Evolutionary conservation across 1,140 invertebrate genomes (phyloP).

Genomic region (Thalassaphorura encarpata): DNA sequence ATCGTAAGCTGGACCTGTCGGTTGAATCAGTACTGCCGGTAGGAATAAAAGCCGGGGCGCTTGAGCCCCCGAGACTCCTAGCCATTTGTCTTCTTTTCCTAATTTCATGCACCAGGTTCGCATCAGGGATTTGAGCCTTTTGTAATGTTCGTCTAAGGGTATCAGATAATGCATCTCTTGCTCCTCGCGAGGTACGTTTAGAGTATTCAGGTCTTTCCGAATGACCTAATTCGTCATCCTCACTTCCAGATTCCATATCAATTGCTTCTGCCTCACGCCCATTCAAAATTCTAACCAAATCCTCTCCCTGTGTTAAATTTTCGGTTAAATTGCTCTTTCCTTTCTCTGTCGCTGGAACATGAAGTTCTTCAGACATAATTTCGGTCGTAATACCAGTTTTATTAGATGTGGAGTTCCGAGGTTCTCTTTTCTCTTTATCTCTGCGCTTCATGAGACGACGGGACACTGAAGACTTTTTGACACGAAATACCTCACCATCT

Average conservation of each 20-base stretch:
- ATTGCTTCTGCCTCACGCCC: conserved; percentile 67
- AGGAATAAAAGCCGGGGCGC: conserved; percentile 57
- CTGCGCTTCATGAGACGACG: conserved; percentile 75
- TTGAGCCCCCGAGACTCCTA: conserved; percentile 52
- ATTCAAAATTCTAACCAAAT: conserved; percentile 49
- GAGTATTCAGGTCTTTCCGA: conserved; percentile 18
- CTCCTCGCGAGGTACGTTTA: no score
- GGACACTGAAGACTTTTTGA: conserved; percentile 88
- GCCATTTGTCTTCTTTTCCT: conserved; percentile 83
- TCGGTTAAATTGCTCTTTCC: no score
- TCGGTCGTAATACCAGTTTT: background rate
- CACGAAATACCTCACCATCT: conserved; percentile 81
- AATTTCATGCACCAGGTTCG: conserved; percentile 89
- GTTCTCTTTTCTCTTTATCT: conserved; percentile 66
- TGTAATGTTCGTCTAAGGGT: conserved; percentile 31
- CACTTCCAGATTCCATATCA: conserved; percentile 61
- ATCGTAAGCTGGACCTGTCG: no score
- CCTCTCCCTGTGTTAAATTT: background rate
- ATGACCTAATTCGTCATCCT: conserved; percentile 38
- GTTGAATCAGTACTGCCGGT: conserved; percentile 44
- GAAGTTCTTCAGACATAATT: background rate
- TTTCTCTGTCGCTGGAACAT: background rate
- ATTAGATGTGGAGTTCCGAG: conserved; percentile 41
- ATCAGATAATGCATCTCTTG: conserved; percentile 28
- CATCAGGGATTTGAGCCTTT: conserved; percentile 87